A percentile compares a stretch with the other conserved stretches of the same genome.
phyloP scores from a whole-genome alignment of 2,113 vertebrate genomes.

The Rhinopithecus roxellana region DNA sequence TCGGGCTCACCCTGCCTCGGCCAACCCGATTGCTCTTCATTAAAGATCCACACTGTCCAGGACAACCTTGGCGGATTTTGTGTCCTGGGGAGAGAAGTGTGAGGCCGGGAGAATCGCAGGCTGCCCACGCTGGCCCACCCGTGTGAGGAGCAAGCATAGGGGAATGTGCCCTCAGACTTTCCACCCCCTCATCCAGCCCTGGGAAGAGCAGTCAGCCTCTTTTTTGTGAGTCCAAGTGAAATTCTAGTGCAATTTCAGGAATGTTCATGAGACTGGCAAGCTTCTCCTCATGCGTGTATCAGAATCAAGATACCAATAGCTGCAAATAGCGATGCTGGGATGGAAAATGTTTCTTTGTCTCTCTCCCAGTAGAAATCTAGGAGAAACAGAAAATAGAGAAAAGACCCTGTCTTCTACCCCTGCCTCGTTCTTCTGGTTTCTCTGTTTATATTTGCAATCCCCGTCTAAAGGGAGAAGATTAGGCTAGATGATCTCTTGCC shows the following conservation, averaged over 20 bases:
- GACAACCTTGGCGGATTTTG: conserved; percentile 25
- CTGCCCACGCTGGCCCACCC: neutral
- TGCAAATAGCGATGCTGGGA: neutral
- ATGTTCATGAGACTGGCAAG: neutral
- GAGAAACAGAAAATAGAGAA: neutral
- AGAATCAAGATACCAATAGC: neutral
- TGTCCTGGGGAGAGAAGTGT: neutral
- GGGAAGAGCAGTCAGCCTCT: neutral
- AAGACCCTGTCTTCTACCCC: neutral
- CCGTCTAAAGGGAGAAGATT: neutral
- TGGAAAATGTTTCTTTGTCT: neutral
- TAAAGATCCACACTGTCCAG: neutral
- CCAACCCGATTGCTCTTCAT: conserved; percentile 5
- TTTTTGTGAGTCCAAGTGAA: neutral
- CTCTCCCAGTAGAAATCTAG: neutral
- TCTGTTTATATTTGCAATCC: neutral
- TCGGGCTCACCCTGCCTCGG: conserved; percentile 46
- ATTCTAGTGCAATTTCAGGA: neutral
- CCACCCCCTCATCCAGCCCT: neutral
- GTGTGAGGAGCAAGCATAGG: neutral
- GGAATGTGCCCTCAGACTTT: fast-evolving
- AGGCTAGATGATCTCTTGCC: neutral
- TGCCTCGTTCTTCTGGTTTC: neutral
- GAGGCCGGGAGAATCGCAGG: neutral
- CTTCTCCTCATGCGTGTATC: neutral